Conservation (phyloP, 2,888 invertebrate genomes). For the Caenorhabditis virilis region DNA sequence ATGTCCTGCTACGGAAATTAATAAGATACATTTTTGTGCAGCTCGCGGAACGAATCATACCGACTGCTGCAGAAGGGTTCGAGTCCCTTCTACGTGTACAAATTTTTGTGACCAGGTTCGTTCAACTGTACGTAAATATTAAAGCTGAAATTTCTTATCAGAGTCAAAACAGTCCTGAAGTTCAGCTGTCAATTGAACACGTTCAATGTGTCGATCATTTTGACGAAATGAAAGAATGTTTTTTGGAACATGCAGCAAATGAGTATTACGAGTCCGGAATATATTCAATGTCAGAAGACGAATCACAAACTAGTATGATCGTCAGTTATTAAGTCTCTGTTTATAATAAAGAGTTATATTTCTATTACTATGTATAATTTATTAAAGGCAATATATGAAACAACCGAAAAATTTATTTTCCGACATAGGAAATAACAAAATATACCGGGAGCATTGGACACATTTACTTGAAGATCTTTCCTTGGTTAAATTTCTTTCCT, state of each 20-base stretch:
- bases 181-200: slow-evolving; percentile 13
- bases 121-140: not conserved
- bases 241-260: slow-evolving; percentile 36
- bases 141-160: not conserved
- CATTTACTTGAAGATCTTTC: slow-evolving; percentile 94
- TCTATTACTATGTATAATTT: slow-evolving; percentile 17
- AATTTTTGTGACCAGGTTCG: slow-evolving; percentile 46
- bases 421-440: slow-evolving; percentile 28
- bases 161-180: not conserved
- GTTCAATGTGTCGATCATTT: slow-evolving; percentile 43
- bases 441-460: slow-evolving; percentile 18
- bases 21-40: slow-evolving; percentile 47
- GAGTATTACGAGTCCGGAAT: slow-evolving; percentile 48
- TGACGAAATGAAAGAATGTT: slow-evolving; percentile 47
- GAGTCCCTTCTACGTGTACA: slow-evolving; percentile 28
- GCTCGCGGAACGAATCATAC: slow-evolving; percentile 45
- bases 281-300: no score
- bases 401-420: slow-evolving; percentile 38
- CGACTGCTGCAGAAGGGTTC: slow-evolving; percentile 29
- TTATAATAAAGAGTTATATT: no score
- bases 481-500: slow-evolving; percentile 93
- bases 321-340: no score
- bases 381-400: slow-evolving; percentile 32
- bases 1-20: slow-evolving; percentile 32
- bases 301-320: no score